Evolutionary conservation across 2,113 vertebrate species (phyloP).

Genomic region (Dicaeum eximium): DNA sequence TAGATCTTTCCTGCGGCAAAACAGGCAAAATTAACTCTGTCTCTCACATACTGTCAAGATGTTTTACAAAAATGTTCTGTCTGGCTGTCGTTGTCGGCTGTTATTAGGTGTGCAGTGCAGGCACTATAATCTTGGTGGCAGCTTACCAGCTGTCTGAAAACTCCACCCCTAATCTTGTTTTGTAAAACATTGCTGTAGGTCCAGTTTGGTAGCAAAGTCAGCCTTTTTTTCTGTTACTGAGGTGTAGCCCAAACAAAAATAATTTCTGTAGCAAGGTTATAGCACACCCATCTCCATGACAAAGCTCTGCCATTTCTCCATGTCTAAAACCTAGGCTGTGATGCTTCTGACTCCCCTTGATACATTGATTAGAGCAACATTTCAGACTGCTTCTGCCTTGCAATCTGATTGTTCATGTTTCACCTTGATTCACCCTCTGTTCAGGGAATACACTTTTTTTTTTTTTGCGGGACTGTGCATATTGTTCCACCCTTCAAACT

Average conservation of each 20-base stretch:
- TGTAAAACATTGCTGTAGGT: not conserved
- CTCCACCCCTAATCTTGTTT: not conserved
- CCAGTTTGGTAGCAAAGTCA: not conserved
- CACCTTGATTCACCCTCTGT: not conserved
- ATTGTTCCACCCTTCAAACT: slow-evolving; percentile 18
- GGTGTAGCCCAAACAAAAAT: not conserved
- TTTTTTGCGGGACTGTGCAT: not conserved
- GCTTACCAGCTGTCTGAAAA: not conserved
- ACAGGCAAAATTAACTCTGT: not conserved
- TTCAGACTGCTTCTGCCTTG: not conserved
- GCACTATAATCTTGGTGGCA: not conserved
- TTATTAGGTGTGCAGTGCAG: not conserved
- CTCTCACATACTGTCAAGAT: not conserved
- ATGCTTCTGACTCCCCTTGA: not conserved
- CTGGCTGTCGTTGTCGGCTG: not conserved
- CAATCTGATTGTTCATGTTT: not conserved
- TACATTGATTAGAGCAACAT: not conserved
- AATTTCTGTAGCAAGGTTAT: not conserved
- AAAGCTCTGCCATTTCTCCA: not conserved
- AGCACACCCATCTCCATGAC: not conserved
- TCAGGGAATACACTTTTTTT: not conserved
- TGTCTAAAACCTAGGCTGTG: not conserved
- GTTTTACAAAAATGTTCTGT: not conserved
- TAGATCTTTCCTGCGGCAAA: not conserved
- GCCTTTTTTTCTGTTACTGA: not conserved